phyloP scores from a whole-genome alignment of 2,113 vertebrate species.

The Nothobranchius furzeri region DNA sequence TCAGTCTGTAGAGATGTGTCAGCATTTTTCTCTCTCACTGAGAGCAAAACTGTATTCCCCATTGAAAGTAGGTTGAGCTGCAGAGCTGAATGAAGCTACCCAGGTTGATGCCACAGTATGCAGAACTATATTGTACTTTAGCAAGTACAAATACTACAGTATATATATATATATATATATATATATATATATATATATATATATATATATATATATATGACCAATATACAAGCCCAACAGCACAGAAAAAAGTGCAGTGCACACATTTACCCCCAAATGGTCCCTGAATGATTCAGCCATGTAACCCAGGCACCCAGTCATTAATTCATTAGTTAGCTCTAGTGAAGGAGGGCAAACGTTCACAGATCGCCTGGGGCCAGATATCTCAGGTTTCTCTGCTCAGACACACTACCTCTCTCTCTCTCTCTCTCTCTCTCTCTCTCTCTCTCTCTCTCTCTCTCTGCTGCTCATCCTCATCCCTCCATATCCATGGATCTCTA shows the following conservation, averaged over 20 bases:
- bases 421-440: constrained; percentile 29
- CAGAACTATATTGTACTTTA: not conserved
- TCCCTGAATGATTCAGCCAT: constrained; percentile 71
- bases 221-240: constrained; percentile 2
- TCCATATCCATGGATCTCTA: constrained; percentile 44
- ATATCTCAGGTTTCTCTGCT: constrained; percentile 65
- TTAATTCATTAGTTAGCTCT: constrained; percentile 68
- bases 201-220: not conserved
- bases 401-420: constrained; percentile 22
- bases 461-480: constrained; percentile 27
- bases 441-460: not conserved
- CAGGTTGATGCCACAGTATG: not conserved
- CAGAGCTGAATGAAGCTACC: constrained; percentile 8
- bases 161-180: too few relatives aligned
- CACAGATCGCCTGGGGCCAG: constrained; percentile 37
- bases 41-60: constrained; percentile 41
- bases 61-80: constrained; percentile 28
- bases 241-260: constrained; percentile 15
- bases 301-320: constrained; percentile 60
- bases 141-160: not conserved
- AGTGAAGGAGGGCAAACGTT: constrained; percentile 32
- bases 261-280: constrained; percentile 23
- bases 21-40: constrained; percentile 33
- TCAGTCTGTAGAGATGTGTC: constrained; percentile 31
- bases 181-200: not conserved